Evolutionary conservation across 2,888 invertebrate genomes (phyloP).

Genomic region (Nematopogon swammerdamellus): DNA sequence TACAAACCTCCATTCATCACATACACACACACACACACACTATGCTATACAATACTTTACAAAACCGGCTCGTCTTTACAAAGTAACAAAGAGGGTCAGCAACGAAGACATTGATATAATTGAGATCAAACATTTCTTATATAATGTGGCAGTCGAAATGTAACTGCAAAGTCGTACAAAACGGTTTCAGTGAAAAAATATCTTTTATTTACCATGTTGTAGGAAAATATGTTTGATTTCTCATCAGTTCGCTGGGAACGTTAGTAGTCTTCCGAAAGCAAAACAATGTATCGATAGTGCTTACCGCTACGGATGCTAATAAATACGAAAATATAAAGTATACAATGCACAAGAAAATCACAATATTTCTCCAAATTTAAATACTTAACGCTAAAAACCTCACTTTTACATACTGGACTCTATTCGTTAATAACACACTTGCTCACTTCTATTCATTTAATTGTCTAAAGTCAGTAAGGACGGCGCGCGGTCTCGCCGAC

Average conservation of each 20-base stretch:
- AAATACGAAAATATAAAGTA: conserved; percentile 28
- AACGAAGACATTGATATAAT: neutral
- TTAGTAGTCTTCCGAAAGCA: conserved; percentile 39
- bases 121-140: neutral
- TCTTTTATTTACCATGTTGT: neutral
- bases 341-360: no score
- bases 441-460: no score
- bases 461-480: no score
- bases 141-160: neutral
- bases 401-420: no score
- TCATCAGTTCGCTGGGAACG: neutral
- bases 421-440: no score
- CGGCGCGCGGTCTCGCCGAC: no score
- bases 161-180: neutral
- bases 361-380: neutral
- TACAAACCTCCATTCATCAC: no score
- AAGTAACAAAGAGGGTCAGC: no score
- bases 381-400: neutral
- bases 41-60: no score
- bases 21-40: no score
- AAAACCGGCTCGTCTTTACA: no score
- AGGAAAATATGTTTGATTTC: neutral
- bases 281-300: conserved; percentile 34
- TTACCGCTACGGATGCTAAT: conserved; percentile 32
- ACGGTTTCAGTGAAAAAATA: neutral